phyloP scores from a whole-genome alignment of 2,113 vertebrate genomes.

The Hyperoodon ampullatus region DNA sequence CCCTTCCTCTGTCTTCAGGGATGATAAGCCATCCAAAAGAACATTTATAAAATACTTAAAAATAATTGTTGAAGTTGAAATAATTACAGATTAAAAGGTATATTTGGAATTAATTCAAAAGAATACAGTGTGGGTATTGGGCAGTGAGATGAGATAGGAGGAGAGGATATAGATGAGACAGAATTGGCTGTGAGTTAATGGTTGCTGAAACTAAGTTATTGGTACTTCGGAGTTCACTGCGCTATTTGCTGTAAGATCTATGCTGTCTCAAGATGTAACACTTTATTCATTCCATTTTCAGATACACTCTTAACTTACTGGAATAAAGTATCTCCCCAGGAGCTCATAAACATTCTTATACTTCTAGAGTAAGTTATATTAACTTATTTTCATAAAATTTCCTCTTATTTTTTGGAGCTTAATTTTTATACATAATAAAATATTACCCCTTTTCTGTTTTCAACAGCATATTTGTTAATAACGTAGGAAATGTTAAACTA shows the following conservation, averaged over 20 bases:
- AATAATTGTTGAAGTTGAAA: background rate
- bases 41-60: constrained; percentile 34
- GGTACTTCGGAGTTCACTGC: background rate
- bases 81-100: constrained; percentile 11
- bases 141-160: background rate
- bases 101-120: constrained; percentile 31
- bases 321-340: constrained; percentile 95
- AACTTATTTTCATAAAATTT: constrained; percentile 58
- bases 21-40: background rate
- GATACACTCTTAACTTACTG: constrained; percentile 94
- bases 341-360: constrained; percentile 94
- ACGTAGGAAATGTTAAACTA: background rate
- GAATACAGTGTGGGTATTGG: background rate
- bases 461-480: background rate
- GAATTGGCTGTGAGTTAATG: background rate
- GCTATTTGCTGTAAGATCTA: background rate
- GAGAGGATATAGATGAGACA: background rate
- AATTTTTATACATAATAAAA: background rate
- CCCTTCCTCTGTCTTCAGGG: constrained; percentile 9
- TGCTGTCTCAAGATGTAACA: constrained; percentile 44
- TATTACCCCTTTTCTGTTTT: background rate
- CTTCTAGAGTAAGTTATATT: constrained; percentile 94
- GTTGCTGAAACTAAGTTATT: background rate
- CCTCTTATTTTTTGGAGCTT: background rate
- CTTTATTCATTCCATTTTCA: constrained; percentile 81